Evolutionary conservation across 2,888 invertebrate genomes (phyloP).

Genomic region (Amiota mariae): DNA sequence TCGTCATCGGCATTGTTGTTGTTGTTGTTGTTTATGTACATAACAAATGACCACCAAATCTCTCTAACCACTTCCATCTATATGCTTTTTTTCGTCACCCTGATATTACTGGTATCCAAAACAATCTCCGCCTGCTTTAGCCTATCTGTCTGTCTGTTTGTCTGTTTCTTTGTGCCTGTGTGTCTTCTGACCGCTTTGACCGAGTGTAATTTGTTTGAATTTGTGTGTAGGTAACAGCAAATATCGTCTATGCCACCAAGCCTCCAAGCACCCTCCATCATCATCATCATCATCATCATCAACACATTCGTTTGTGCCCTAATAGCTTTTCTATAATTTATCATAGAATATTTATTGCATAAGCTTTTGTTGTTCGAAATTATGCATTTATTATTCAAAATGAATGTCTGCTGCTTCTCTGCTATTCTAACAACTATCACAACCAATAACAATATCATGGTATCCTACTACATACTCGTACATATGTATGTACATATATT

Average conservation of each 20-base stretch:
- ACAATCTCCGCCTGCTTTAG: conserved; percentile 3
- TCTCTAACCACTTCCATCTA: background rate
- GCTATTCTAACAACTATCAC: conserved; percentile 35
- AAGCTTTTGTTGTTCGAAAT: conserved; percentile 63
- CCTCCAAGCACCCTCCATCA: background rate
- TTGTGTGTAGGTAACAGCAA: conserved; percentile 22
- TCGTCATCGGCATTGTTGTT: too few species aligned
- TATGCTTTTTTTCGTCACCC: background rate
- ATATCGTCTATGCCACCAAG: conserved; percentile 6
- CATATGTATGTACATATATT: background rate
- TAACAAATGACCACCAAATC: conserved; percentile 29
- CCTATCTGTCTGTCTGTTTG: background rate
- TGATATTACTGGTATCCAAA: too few species aligned
- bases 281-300: background rate
- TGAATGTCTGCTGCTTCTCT: conserved; percentile 41
- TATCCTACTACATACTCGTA: background rate
- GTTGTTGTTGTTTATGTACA: conserved; percentile 4
- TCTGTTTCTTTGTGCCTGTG: background rate
- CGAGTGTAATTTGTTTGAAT: conserved; percentile 28
- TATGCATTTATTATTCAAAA: conserved; percentile 64
- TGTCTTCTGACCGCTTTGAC: conserved; percentile 21
- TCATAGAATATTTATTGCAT: conserved; percentile 62
- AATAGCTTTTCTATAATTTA: conserved; percentile 68
- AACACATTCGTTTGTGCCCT: conserved; percentile 43
- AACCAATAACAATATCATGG: conserved; percentile 17